Percentiles rank a stretch among this genome's conserved stretches.
Conservation (phyloP, 2,113 vertebrate genomes). For the Podocnemis expansa region DNA sequence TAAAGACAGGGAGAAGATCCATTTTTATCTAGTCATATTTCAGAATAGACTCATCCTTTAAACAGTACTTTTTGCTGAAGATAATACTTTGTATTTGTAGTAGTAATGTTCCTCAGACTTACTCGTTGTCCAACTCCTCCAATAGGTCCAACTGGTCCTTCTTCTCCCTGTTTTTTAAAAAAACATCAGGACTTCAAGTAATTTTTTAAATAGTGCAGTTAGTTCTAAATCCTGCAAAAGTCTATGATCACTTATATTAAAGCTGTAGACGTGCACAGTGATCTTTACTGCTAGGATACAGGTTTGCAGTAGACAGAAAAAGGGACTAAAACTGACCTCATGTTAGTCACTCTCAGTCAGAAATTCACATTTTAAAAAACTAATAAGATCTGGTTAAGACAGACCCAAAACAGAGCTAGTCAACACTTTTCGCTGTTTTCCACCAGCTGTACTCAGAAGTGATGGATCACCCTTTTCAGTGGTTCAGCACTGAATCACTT, state of each 20-base stretch:
- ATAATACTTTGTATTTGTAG: not conserved
- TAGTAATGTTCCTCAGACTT: slow-evolving; percentile 69
- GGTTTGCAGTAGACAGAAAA: not conserved
- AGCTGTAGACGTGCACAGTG: not conserved
- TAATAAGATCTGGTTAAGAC: not conserved
- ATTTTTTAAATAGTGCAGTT: not conserved
- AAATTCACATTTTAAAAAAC: not conserved
- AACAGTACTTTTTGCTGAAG: not conserved
- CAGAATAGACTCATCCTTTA: not conserved
- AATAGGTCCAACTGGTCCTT: slow-evolving; percentile 88
- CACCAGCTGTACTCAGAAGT: not conserved
- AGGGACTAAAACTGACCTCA: not conserved
- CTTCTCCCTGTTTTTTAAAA: slow-evolving; percentile 90
- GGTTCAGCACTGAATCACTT: not conserved
- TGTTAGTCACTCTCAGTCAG: not conserved
- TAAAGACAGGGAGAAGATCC: not conserved
- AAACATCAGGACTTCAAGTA: slow-evolving; percentile 28
- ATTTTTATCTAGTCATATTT: not conserved
- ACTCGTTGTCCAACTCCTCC: slow-evolving; percentile 88
- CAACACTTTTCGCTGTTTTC: not conserved
- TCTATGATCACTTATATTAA: not conserved
- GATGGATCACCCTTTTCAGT: not conserved
- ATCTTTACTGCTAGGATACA: not conserved
- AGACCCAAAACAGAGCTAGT: not conserved
- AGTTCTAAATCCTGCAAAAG: not conserved